phyloP scores from a whole-genome alignment of 2,797 vertebrate genomes.

The Oophaga sylvatica region DNA sequence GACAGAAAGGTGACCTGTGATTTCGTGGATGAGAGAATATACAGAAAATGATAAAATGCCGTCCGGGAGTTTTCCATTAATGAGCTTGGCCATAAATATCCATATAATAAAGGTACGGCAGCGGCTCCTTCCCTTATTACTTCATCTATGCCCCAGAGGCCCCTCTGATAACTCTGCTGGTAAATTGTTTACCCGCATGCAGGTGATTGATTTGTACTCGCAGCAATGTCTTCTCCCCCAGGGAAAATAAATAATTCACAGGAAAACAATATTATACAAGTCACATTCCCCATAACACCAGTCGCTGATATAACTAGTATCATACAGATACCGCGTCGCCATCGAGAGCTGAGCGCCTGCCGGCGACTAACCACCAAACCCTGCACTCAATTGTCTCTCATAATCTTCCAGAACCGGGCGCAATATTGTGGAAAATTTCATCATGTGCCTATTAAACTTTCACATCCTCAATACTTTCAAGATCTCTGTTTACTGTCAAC shows the following conservation, averaged over 20 bases:
- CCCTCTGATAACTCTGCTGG: background rate
- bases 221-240: background rate
- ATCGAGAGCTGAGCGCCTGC: background rate
- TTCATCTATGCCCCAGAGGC: background rate
- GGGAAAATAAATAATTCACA: background rate
- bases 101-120: background rate
- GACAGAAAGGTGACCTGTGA: no score
- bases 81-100: background rate
- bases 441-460: background rate
- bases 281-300: background rate
- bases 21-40: no score
- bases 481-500: background rate
- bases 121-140: slow-evolving; percentile 1
- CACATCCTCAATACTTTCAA: background rate
- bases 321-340: background rate
- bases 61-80: no score
- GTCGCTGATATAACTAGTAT: background rate
- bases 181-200: background rate
- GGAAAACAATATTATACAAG: background rate
- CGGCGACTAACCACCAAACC: background rate
- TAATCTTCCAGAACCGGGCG: background rate
- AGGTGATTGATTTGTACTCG: background rate
- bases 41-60: no score
- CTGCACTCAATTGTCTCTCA: background rate
- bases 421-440: background rate